Conservation (phyloP, 2,797 vertebrate genomes). For the Sebastes paucispinis region DNA sequence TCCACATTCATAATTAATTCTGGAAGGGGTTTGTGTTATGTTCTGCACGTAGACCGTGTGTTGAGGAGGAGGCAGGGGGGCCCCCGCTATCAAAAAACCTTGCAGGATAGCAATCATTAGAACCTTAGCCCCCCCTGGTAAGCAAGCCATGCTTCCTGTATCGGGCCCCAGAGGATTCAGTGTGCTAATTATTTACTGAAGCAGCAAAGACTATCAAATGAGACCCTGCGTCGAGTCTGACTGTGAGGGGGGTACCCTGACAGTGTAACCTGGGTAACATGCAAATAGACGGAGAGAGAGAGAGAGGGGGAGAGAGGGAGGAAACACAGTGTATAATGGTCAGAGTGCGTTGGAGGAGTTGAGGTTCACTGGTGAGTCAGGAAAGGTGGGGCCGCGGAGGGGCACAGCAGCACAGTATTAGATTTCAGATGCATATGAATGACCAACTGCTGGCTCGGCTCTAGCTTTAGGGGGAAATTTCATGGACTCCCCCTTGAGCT, state of each 20-base stretch:
- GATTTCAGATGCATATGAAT: constrained; percentile 87
- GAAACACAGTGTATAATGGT: constrained; percentile 72
- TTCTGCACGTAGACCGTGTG: constrained; percentile 11
- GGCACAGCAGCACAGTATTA: constrained; percentile 80
- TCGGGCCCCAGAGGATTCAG: constrained; percentile 68
- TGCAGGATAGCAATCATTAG: constrained; percentile 75
- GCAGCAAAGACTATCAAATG: constrained; percentile 82
- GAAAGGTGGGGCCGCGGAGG: constrained; percentile 71
- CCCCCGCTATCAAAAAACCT: constrained; percentile 59
- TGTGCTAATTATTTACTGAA: constrained; percentile 86
- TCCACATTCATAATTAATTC: constrained; percentile 32
- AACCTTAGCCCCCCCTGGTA: constrained; percentile 68
- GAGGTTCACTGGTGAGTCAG: constrained; percentile 74
- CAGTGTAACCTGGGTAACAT: constrained; percentile 82
- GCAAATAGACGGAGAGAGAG: constrained; percentile 61
- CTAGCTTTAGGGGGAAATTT: constrained; percentile 77
- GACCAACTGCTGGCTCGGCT: constrained; percentile 79
- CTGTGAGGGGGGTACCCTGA: constrained; percentile 74
- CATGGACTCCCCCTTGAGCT: constrained; percentile 73
- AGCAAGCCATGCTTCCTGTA: constrained; percentile 80
- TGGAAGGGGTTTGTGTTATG: neutral
- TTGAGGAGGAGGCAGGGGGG: constrained; percentile 16
- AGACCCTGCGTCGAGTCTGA: constrained; percentile 73
- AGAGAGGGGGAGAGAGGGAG: neutral
- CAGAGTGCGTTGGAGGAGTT: constrained; percentile 71